Conservation (phyloP, 2,888 invertebrate species). For the Tineola bisselliella region DNA sequence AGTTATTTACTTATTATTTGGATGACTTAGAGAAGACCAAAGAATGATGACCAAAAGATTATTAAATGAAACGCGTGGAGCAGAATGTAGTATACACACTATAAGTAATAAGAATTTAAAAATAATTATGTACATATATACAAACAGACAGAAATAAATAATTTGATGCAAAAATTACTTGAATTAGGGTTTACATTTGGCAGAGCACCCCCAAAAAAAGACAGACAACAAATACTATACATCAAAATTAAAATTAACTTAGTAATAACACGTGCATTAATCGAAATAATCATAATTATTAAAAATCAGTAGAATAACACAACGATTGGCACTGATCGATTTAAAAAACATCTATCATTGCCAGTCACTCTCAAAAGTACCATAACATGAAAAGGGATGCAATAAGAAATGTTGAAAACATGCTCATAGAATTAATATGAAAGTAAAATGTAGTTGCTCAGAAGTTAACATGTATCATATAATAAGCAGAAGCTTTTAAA, state of each 20-base stretch:
- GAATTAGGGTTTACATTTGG: neutral
- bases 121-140: neutral
- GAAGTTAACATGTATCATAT: neutral
- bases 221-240: neutral
- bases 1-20: neutral
- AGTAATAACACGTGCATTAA: neutral
- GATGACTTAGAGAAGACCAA: neutral
- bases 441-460: neutral
- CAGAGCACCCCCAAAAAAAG: neutral
- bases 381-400: neutral
- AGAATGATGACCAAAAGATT: neutral
- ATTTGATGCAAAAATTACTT: neutral
- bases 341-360: neutral
- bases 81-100: neutral
- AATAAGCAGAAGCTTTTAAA: constrained; percentile 5
- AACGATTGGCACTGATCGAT: neutral
- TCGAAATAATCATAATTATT: neutral
- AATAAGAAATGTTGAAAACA: neutral
- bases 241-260: neutral
- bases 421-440: neutral
- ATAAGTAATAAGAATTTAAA: neutral
- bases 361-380: neutral
- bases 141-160: neutral
- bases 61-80: neutral
- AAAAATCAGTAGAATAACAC: neutral